These are phyloP conservation scores for Trididemnum clinides DNA, from an alignment of 23 tunicate genomes.

Conservation along the genomic window DNA sequence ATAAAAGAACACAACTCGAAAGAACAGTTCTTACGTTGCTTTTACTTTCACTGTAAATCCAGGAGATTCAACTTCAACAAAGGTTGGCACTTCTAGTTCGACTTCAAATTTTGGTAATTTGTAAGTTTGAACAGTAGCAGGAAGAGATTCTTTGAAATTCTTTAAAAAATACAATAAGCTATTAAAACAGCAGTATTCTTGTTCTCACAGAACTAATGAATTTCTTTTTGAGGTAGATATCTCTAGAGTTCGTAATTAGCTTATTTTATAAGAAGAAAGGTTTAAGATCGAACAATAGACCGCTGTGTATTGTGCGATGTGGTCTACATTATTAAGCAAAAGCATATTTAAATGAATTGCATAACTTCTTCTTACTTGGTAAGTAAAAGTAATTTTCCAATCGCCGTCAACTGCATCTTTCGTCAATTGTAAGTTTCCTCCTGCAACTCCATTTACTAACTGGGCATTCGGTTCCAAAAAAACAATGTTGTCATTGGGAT, in stretches of 20 bases:
- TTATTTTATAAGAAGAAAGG: too few relatives aligned
- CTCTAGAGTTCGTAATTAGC: too few relatives aligned
- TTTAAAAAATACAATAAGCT: constrained; percentile 12
- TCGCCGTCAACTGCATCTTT: constrained; percentile 49
- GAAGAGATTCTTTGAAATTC: constrained; percentile 47
- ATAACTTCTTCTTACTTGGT: too few relatives aligned
- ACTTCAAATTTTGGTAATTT: constrained; percentile 91
- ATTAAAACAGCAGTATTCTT: too few relatives aligned
- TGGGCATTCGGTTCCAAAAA: constrained; percentile 33
- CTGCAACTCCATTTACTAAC: constrained; percentile 69
- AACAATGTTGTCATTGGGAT: constrained; percentile 75
- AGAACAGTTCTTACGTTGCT: constrained; percentile 67
- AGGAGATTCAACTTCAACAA: constrained; percentile 22
- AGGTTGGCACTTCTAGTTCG: constrained; percentile 47
- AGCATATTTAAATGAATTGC: too few relatives aligned
- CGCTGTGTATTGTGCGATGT: too few relatives aligned
- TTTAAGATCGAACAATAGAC: too few relatives aligned
- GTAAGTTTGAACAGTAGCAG: constrained; percentile 60
- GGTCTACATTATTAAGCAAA: too few relatives aligned
- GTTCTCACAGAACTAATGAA: too few relatives aligned
- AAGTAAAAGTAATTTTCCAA: constrained; percentile 47
- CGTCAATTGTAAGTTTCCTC: constrained; percentile 59
- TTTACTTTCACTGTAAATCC: constrained; percentile 42
- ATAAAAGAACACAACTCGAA: too few relatives aligned
- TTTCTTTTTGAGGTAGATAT: too few relatives aligned